Evolutionary conservation across 2,113 vertebrate species (phyloP).

Genomic region (Toxotes jaculatrix): DNA sequence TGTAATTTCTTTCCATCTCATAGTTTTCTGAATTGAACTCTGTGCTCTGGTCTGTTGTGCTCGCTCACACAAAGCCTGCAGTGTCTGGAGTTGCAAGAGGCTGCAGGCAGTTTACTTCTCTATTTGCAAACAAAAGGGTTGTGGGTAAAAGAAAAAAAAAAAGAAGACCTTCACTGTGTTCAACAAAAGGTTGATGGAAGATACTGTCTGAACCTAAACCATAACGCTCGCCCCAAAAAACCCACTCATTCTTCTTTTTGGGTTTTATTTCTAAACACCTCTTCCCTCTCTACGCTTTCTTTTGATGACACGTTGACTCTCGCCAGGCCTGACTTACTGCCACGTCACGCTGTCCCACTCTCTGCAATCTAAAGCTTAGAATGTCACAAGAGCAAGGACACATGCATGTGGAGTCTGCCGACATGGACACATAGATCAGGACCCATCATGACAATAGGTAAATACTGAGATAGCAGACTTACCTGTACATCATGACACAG

Average conservation of each 20-base stretch:
- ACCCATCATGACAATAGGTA: constrained; percentile 22
- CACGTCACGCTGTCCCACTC: constrained; percentile 9
- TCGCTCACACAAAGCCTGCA: constrained; percentile 2
- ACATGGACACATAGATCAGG: constrained; percentile 23
- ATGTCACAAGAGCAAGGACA: constrained; percentile 3
- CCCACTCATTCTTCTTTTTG: neutral
- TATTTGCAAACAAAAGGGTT: neutral
- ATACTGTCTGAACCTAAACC: neutral
- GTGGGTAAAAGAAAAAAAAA: no score
- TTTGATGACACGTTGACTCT: constrained; percentile 9
- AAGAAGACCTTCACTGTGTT: neutral
- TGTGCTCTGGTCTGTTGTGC: constrained; percentile 7
- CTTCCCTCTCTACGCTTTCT: neutral
- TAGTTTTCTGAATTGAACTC: constrained; percentile 25
- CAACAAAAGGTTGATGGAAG: neutral
- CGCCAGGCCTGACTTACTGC: constrained; percentile 28
- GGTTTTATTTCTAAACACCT: neutral
- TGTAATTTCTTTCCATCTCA: constrained; percentile 65
- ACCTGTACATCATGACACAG: neutral
- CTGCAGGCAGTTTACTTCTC: neutral
- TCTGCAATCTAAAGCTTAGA: constrained; percentile 9
- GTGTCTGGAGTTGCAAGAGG: neutral
- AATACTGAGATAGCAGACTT: constrained; percentile 27
- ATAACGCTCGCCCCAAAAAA: neutral
- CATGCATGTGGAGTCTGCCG: constrained; percentile 10